Evolutionary conservation across 23 tunicate genomes (phyloP).

Genomic region (Styela plicata): DNA sequence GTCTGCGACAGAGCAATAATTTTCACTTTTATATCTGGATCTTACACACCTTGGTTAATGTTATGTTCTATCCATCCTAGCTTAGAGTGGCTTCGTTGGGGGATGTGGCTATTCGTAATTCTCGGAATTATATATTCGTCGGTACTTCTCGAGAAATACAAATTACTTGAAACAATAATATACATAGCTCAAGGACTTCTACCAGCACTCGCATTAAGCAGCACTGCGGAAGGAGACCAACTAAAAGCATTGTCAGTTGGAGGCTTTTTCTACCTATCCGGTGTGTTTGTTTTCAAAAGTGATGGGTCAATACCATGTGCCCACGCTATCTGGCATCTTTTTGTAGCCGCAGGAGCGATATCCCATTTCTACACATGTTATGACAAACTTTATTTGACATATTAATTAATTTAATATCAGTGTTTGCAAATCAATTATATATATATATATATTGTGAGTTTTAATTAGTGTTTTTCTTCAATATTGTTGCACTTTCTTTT

Average conservation of each 20-base stretch:
- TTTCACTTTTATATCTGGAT: conserved; percentile 86
- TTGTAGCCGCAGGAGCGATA: conserved; percentile 87
- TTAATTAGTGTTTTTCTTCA: too few relatives aligned
- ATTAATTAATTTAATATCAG: too few relatives aligned
- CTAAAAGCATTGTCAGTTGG: conserved; percentile 49
- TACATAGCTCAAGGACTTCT: conserved; percentile 71
- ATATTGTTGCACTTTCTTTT: too few relatives aligned
- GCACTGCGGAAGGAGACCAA: conserved; percentile 2
- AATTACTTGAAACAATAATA: conserved; percentile 68
- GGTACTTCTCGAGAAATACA: conserved; percentile 62
- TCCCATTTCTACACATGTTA: conserved; percentile 61
- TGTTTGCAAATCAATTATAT: too few relatives aligned
- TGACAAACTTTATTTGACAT: conserved; percentile 43
- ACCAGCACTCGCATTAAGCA: conserved; percentile 40
- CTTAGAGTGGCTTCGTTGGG: conserved; percentile 75
- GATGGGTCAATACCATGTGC: conserved; percentile 95
- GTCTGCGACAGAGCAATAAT: conserved; percentile 82
- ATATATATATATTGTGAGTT: too few relatives aligned
- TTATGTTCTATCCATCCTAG: conserved; percentile 38
- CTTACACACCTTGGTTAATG: conserved; percentile 93
- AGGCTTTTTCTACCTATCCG: conserved; percentile 75
- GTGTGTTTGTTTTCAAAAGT: conserved; percentile 83
- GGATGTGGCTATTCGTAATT: conserved; percentile 64
- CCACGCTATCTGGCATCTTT: conserved; percentile 97
- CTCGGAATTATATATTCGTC: conserved; percentile 55